Evolutionary conservation across 2,113 vertebrate species (phyloP), one percentile per base, ranked within the genome.

Genomic region (Aphelocoma coerulescens): DNA sequence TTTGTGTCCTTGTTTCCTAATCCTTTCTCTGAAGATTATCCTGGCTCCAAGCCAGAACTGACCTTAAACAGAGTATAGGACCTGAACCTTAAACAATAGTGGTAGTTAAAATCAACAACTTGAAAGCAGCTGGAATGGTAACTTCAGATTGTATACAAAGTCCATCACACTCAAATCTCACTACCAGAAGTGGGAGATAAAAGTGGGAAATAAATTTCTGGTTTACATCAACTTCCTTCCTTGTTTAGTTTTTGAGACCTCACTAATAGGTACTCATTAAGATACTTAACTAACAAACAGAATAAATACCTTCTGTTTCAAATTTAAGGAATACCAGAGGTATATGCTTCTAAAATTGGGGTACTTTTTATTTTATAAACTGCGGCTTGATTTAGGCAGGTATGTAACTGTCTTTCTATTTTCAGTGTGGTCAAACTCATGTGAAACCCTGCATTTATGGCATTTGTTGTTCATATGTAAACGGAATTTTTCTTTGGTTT

Each of bases 1-100:
- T 96, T 94, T 94, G 71, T 91, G 51, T 95, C 74, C 21, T 37
- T 93, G 54, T 93, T 93, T 93, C 83, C 62, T 93, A 71, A 67
- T 83, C 24, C 35, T 69, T 95, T 90, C 72, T 94, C 92, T 85
- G 76, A 93, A 80, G 63, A 69, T 78, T 90, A 23, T 18, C 6
- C 63, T 95, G 89, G 83, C 91, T 82, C 13, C 33, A 63, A 63
- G 78, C 94, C 94, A 92, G 62, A 84, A 67, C 12, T 85, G 62
- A 79, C 74, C 80, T 84, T 91, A 87, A 91, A 62, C 51, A 74
- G 63, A 77, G 44, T 62, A 23, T 76, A 84, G 68, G 49, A 49
- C 22, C 84, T 85, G 37, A 80, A 83, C 46, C 13, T 69, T 77
- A 74, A 93, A 94, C 88, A 95, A 82, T 79, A 90, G 51, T 13